Percentiles rank a stretch among this genome's conserved stretches.
These are phyloP conservation scores for Lasiurus cinereus DNA, from an alignment of 2,113 vertebrate genomes.

Conservation along the genomic window DNA sequence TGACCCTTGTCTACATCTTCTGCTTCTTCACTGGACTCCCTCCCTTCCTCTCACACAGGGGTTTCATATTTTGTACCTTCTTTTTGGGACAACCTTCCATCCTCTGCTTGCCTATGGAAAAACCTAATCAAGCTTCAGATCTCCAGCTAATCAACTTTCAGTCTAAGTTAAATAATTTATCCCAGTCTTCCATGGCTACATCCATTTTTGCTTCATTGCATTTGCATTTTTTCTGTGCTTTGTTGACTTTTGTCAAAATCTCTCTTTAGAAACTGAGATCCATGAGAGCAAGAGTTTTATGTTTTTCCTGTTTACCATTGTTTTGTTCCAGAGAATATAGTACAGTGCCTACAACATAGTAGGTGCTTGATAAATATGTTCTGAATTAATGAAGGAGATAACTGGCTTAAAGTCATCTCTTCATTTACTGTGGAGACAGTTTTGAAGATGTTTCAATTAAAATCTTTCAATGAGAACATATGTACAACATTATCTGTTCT, in stretches of 20 bases:
- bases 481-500: conserved; percentile 26
- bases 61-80: background rate
- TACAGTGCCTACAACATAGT: background rate
- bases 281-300: background rate
- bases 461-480: background rate
- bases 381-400: background rate
- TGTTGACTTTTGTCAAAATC: background rate
- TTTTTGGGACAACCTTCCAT: background rate
- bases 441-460: conserved; percentile 37
- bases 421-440: background rate
- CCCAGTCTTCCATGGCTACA: background rate
- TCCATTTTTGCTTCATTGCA: background rate
- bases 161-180: background rate
- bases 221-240: background rate
- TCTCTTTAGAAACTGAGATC: background rate
- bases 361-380: conserved; percentile 16
- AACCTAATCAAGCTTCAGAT: background rate
- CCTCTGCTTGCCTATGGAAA: background rate
- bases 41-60: background rate
- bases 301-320: background rate
- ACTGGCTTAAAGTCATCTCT: background rate
- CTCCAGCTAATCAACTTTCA: background rate
- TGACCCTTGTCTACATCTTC: background rate
- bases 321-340: background rate
- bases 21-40: background rate